These are phyloP conservation scores for Desmophyllum pertusum DNA, from an alignment of 92 coral and sea anemone genomes.

Conservation along the genomic window DNA sequence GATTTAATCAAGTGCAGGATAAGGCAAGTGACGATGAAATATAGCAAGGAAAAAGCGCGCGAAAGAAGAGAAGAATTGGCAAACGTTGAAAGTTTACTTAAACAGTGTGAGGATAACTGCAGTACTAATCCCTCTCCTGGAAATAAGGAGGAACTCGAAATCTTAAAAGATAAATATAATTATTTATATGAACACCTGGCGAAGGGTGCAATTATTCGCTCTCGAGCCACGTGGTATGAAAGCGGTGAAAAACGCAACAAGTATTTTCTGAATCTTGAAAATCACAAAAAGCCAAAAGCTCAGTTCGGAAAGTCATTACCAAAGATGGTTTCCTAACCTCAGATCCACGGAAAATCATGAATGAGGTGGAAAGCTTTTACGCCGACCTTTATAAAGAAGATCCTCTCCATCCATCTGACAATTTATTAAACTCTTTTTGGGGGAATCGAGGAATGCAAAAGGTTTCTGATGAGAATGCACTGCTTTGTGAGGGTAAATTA, in stretches of 20 bases:
- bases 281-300: constrained; percentile 13
- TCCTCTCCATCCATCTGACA: too few species aligned
- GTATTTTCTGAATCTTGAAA: constrained; percentile 32
- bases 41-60: constrained; percentile 33
- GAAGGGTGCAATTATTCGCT: constrained; percentile 19
- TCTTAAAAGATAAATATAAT: constrained; percentile 1
- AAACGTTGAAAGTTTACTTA: constrained; percentile 13
- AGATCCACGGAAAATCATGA: not conserved
- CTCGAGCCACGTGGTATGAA: constrained; percentile 39
- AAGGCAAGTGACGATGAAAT: constrained; percentile 35
- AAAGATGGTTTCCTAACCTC: not conserved
- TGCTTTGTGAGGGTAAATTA: constrained; percentile 12
- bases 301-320: constrained; percentile 10
- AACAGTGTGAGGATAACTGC: constrained; percentile 16
- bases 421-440: constrained; percentile 11
- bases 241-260: constrained; percentile 18
- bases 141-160: constrained; percentile 21
- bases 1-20: too few species aligned
- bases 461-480: constrained; percentile 4
- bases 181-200: constrained; percentile 11
- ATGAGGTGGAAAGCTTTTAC: too few species aligned
- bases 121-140: not conserved
- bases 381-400: too few species aligned
- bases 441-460: not conserved
- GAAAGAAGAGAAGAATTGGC: constrained; percentile 1